These are phyloP conservation scores for Caiman crocodilus DNA, from an alignment of 2,797 vertebrate species.

Conservation along the genomic window DNA sequence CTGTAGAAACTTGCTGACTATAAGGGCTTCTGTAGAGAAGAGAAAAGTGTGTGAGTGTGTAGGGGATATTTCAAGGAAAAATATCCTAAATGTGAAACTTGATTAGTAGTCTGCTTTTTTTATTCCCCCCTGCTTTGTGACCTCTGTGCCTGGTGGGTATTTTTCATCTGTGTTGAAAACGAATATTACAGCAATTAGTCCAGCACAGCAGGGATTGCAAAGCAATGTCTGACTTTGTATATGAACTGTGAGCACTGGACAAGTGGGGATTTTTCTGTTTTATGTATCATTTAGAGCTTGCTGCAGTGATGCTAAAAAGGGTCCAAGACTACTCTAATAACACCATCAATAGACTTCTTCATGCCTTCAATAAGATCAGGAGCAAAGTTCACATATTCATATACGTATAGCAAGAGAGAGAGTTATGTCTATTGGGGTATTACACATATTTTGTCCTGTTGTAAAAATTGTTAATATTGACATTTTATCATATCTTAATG, in stretches of 20 bases:
- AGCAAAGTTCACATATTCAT: not conserved
- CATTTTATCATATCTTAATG: not conserved
- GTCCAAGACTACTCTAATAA: not conserved
- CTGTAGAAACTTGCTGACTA: not conserved
- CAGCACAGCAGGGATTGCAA: not conserved
- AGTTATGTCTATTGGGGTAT: too few relatives aligned
- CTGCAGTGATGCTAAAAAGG: not conserved
- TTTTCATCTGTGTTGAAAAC: not conserved
- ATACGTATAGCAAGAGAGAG: not conserved
- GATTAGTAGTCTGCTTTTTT: not conserved
- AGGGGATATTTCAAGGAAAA: accelerated
- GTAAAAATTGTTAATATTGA: not conserved
- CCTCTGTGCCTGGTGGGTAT: not conserved
- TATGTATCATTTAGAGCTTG: not conserved
- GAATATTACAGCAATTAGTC: not conserved
- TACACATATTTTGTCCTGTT: not conserved
- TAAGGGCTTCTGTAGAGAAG: not conserved
- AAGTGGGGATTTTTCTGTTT: not conserved
- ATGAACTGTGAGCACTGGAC: not conserved
- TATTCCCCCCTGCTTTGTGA: not conserved
- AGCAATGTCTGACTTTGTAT: not conserved
- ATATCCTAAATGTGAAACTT: not conserved
- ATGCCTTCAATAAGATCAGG: not conserved
- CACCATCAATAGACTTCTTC: not conserved
- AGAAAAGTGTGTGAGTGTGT: not conserved